Evolutionary conservation across 2,113 vertebrate species (phyloP), one percentile per base, ranked within the genome.

Genomic region (Nothobranchius furzeri): DNA sequence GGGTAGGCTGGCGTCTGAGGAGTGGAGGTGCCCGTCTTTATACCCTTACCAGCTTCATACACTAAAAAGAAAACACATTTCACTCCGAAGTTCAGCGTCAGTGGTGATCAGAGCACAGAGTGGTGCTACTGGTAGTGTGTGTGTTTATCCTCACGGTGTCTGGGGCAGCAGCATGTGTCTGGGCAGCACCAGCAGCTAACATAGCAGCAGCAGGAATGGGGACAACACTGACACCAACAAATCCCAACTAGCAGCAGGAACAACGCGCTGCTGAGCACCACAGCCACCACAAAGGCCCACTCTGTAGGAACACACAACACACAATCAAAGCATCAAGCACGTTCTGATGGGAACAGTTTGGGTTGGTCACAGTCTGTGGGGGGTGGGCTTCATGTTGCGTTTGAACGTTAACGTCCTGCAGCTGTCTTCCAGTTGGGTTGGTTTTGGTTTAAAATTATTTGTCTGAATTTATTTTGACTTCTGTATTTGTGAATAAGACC

Each of bases 221-320:
- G 96, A 71, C 97, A 99, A 82, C 97, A 99, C 88, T 98, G 96
- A 90, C 97, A 99, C 96, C 97, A 99, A 85, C 97, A 98, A 79
- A 99, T 88, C 2, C 96, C 96, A 71, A 97, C 90, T 87, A 99
- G 73, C 15, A 98, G 90, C 65, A 97, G 93, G 91, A 96, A 93
- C 20, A 97, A 92, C 70, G 95, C 83, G 0, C 91, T 85, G 6
- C 96, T 96, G 64, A 98, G 87, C 35, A 93, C 92, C 79, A 99
- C 96, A 40, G 95, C 92, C 42, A 90, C 90, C 52, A 99, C 96
- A 85, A 98, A 98, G 81, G 94, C 94, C 97, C 97, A 99, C 83
- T 98, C 97, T 99, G 92, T 20, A 84, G 85, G 6, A 4, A 84
- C 60, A 86, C 60, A 86, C 51, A 82, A 42, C 30, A 30, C 30